Conservation (phyloP, 1,140 invertebrate genomes). For the Heterodera carotae region DNA sequence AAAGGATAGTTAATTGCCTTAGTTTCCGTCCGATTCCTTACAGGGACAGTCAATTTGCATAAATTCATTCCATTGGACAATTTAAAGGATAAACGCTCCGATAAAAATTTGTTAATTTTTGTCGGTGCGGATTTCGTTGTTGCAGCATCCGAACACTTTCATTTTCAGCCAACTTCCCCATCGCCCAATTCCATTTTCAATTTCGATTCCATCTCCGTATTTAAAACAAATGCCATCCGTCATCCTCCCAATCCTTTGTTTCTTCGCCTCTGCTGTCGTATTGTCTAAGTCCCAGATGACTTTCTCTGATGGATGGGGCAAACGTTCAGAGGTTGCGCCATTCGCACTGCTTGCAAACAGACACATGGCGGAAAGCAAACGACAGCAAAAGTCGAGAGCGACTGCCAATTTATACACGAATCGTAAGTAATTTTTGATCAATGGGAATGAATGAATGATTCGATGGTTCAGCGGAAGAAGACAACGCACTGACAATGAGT, state of each 20-base stretch:
- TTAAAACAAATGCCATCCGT: conserved; percentile 13
- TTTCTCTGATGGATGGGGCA: conserved; percentile 54
- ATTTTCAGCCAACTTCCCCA: neutral
- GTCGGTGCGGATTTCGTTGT: neutral
- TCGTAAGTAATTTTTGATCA: conserved; percentile 17
- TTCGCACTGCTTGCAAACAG: conserved; percentile 9
- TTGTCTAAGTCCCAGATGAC: conserved; percentile 47
- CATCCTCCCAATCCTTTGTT: conserved; percentile 19
- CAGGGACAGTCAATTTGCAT: neutral
- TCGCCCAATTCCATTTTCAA: no score
- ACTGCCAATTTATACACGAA: conserved; percentile 12
- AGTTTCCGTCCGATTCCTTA: neutral
- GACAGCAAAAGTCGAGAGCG: neutral
- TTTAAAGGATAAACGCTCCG: neutral
- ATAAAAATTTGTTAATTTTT: neutral
- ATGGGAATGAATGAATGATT: conserved; percentile 1
- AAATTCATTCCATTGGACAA: neutral
- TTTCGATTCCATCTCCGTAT: no score
- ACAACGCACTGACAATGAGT: conserved; percentile 33
- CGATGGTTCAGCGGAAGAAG: neutral
- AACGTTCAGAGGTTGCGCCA: conserved; percentile 34
- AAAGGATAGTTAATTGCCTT: neutral
- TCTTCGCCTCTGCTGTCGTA: conserved; percentile 30
- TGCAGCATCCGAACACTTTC: neutral
- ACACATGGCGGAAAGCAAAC: conserved; percentile 18